Base-by-base conservation (phyloP, 2,797 vertebrate genomes). In the Nannoperca australis region DNA sequence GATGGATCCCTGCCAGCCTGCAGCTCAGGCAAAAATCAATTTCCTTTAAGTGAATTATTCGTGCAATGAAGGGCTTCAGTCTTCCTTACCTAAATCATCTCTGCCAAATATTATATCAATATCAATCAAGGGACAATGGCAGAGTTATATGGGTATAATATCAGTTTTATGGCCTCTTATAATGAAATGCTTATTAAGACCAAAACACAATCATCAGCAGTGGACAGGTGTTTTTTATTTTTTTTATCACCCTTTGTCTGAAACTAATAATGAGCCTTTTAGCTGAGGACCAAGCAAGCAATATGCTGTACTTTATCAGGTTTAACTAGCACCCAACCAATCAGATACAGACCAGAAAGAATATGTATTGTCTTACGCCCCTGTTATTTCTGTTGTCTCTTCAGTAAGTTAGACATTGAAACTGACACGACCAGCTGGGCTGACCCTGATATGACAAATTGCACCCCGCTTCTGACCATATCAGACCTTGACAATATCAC, bases 401-500 rank as follows among this genome's bases (percentile, higher is more conserved):
- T 74, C 66, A 96, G 95, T 82, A 86, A 89, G 68, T 79, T 96
- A 81, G 55, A 94, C 59, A 82, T 76, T 32, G 67, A 82, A 45
- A 92, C 89, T 1, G 94, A 95, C 65, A 69, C 0, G 3, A 90
- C 93, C 56, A 84, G 65, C 56, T 96, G 95, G 95, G 67, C 81
- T 58, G 44, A 68, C 18, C 91, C 95, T 49, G 56, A 93, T 24
- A 87, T 95, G 91, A 89, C 30, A 24, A 68, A 73, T 14, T 96
- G 95, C 66, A 24, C 76, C 1, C 76, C 73, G 8, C 5, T 85
- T 7, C n/a, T 81, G n/a, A 81, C 70, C 70, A 90, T 96, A 50
- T 60, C 84, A 62, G 90, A 93, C 67, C 85, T 96, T 32, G 59
- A 73, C 63, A 91, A 93, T 10, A 62, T 96, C 79, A 94, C 74